Evolutionary conservation across 1,140 invertebrate species (phyloP).

Genomic region (Pygmarrhopalites habei): DNA sequence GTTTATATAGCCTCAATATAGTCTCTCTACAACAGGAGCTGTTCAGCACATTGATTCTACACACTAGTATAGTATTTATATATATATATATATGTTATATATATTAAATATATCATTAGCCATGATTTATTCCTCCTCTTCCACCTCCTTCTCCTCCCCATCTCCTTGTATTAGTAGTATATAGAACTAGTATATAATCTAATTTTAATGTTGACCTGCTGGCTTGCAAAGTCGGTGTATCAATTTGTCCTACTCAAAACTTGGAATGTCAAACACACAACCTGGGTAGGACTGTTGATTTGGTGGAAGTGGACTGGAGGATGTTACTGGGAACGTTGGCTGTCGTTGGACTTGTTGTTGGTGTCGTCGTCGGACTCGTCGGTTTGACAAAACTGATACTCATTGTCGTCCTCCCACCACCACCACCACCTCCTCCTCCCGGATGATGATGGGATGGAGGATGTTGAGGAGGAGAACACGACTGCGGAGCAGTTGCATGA

Average conservation of each 20-base stretch:
- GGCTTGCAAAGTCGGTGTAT: slow-evolving; percentile 1
- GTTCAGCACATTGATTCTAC: slow-evolving; percentile 5
- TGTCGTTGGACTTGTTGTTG: too few relatives aligned
- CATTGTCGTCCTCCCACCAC: too few relatives aligned
- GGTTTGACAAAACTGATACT: too few relatives aligned
- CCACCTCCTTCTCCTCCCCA: not conserved
- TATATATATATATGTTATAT: not conserved
- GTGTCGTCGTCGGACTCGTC: too few relatives aligned
- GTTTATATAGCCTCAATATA: not conserved
- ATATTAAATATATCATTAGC: too few relatives aligned
- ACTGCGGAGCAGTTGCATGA: not conserved
- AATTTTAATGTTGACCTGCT: slow-evolving; percentile 2
- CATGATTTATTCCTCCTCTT: not conserved
- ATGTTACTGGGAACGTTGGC: too few relatives aligned
- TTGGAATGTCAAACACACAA: slow-evolving; percentile 11
- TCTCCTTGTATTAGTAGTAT: not conserved
- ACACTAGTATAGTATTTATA: not conserved
- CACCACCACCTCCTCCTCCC: too few relatives aligned
- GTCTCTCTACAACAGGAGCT: not conserved
- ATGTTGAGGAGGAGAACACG: too few relatives aligned
- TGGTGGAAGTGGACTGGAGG: not conserved
- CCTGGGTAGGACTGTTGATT: slow-evolving; percentile 3
- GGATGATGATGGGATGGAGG: too few relatives aligned
- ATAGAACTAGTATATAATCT: not conserved
- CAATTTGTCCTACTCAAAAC: slow-evolving; percentile 1